Conservation (phyloP, 2,888 invertebrate species). For the Caenorhabditis sp. region DNA sequence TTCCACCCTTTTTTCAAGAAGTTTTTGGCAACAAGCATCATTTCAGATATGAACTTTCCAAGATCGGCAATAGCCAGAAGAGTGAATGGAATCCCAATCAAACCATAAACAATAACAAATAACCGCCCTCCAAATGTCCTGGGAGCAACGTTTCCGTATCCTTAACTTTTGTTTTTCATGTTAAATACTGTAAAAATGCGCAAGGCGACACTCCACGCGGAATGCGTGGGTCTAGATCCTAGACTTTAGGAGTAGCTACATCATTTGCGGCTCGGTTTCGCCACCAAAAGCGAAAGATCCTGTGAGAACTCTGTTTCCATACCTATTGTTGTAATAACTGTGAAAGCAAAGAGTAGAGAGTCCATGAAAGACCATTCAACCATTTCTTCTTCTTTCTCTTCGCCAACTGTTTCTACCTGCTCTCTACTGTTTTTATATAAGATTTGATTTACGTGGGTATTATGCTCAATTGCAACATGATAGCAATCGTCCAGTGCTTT, state of each 20-base stretch:
- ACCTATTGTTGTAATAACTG: conserved; percentile 82
- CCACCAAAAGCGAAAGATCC: too few relatives aligned
- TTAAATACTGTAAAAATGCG: too few relatives aligned
- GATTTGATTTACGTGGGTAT: conserved; percentile 69
- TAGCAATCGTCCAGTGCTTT: conserved; percentile 74
- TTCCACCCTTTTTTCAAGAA: conserved; percentile 54
- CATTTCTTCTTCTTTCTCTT: conserved; percentile 51
- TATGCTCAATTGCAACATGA: conserved; percentile 72
- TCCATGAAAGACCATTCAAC: conserved; percentile 80
- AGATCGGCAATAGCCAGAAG: conserved; percentile 81
- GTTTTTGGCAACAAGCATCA: conserved; percentile 68
- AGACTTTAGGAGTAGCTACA: too few relatives aligned
- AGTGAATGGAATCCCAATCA: conserved; percentile 81
- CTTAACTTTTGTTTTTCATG: too few relatives aligned
- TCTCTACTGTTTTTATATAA: conserved; percentile 69
- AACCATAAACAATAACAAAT: conserved; percentile 80
- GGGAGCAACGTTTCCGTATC: conserved; percentile 81
- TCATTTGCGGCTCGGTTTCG: too few relatives aligned
- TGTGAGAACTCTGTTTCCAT: too few relatives aligned
- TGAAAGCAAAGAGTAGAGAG: conserved; percentile 79
- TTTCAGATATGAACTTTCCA: conserved; percentile 81
- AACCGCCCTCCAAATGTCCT: conserved; percentile 78
- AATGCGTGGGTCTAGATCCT: too few relatives aligned
- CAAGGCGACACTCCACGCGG: too few relatives aligned
- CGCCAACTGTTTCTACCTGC: conserved; percentile 65